Base-by-base conservation (phyloP, 92 coral and sea anemone genomes). In the Palythoa caribaeorum region DNA sequence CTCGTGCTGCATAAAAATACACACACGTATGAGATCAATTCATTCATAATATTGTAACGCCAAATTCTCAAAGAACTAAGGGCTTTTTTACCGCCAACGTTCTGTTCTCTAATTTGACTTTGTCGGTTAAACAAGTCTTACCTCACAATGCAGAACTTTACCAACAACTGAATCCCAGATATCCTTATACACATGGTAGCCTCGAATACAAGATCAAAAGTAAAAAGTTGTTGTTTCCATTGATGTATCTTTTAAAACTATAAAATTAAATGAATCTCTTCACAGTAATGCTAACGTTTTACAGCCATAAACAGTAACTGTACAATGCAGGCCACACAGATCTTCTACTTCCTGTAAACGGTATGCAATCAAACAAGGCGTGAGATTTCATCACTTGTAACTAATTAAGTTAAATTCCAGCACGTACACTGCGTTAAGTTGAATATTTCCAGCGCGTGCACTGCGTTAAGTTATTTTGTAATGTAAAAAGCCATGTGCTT, bases 401-500 rank as follows among this genome's bases (percentile, higher is more conserved):
- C 85, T 80, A 80, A 80, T 80, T 80, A n/a, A n/a, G n/a, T n/a
- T n/a, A n/a, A n/a, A n/a, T n/a, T n/a, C n/a, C n/a, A n/a, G n/a
- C n/a, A n/a, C 14, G 73, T 79, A 20, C 71, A 60, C 74, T 80
- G 5, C 74, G 53, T 35, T 80, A 55, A 73, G 73, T 16, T 77
- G 40, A 51, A 51, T 51, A 51, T 51, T 51, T 51, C 55, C 55
- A 51, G 55, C 55, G 9, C 55, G 55, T 51, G 9, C 55, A 9
- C 55, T 4, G 55, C 55, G 55, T 51, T 51, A 51, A 9, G 5
- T 51, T 51, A 51, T 51, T 14, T 78, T 78, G 84, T 78, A 60
- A 53, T 78, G 84, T 78, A 78, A 78, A 78, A 78, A 78, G 84
- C 84, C 86, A 80, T 55, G 85, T 80, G 73, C 86, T 60, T 54